These are phyloP conservation scores for Phenganax marumi DNA, from an alignment of 92 coral and sea anemone species.

Conservation along the genomic window DNA sequence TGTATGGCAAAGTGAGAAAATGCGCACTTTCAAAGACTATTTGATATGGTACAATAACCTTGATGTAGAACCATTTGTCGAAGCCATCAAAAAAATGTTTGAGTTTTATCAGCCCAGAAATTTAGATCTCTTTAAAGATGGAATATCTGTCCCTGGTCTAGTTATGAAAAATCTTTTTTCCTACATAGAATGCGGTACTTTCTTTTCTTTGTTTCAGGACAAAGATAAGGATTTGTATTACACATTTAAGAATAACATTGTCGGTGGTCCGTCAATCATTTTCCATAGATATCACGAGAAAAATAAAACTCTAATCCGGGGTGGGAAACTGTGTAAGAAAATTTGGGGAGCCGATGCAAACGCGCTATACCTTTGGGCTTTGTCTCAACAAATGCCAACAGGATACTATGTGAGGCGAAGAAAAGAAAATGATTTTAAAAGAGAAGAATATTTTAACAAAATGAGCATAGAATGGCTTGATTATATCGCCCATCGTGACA, in stretches of 20 bases:
- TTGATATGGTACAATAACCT: background rate
- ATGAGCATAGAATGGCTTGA: background rate
- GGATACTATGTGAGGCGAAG: slow-evolving; percentile 35
- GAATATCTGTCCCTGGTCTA: slow-evolving; percentile 41
- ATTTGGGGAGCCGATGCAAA: no score
- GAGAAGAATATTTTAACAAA: background rate
- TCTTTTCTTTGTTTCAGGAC: slow-evolving; percentile 20
- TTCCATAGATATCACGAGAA: slow-evolving; percentile 54
- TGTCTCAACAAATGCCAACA: slow-evolving; percentile 51
- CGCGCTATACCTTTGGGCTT: slow-evolving; percentile 51
- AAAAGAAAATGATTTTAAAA: slow-evolving; percentile 14
- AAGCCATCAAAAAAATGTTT: slow-evolving; percentile 22
- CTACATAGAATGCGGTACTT: background rate
- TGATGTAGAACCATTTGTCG: no score
- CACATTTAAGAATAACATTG: slow-evolving; percentile 45
- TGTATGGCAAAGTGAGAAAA: background rate
- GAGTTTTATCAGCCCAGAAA: background rate
- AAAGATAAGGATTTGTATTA: slow-evolving; percentile 51
- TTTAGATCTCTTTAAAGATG: slow-evolving; percentile 23
- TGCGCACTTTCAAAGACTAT: background rate
- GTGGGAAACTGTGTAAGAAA: slow-evolving; percentile 29
- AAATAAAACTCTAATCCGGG: slow-evolving; percentile 44
- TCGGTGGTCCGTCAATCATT: slow-evolving; percentile 52
- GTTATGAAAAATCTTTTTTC: slow-evolving; percentile 39
- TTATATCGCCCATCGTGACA: background rate